Evolutionary conservation across 2,888 invertebrate species (phyloP).

Genomic region (Gari tellinella): DNA sequence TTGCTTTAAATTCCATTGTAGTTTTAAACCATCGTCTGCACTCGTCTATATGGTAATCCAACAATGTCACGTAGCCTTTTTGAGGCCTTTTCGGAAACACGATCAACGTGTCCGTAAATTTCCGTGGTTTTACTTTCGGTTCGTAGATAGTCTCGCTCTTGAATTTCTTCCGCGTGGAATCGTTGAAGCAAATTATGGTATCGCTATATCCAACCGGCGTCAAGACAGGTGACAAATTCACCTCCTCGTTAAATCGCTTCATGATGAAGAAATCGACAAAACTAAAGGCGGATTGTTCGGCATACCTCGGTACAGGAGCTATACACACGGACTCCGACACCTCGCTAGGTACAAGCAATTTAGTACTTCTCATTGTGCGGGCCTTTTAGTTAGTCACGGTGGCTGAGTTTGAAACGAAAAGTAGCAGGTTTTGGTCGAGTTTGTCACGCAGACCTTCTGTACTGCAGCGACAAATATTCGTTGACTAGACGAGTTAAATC

Average conservation of each 20-base stretch:
- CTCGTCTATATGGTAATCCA: constrained; percentile 77
- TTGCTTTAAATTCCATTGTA: constrained; percentile 77
- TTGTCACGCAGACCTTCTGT: too few species aligned
- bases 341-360: constrained; percentile 55
- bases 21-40: constrained; percentile 79
- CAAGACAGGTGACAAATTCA: constrained; percentile 70
- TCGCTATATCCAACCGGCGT: constrained; percentile 71
- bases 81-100: constrained; percentile 70
- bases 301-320: constrained; percentile 68
- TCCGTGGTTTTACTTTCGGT: constrained; percentile 71
- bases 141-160: constrained; percentile 75
- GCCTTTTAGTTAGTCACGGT: background rate
- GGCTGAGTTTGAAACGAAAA: too few species aligned
- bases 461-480: too few species aligned
- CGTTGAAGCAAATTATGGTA: constrained; percentile 68
- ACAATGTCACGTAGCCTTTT: constrained; percentile 68
- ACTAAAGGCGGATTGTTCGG: constrained; percentile 67
- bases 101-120: constrained; percentile 73
- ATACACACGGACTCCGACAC: constrained; percentile 73
- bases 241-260: constrained; percentile 73
- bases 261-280: constrained; percentile 64
- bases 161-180: constrained; percentile 72
- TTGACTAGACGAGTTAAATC: too few species aligned
- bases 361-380: constrained; percentile 33
- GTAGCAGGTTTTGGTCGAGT: too few species aligned